Evolutionary conservation across 2,113 vertebrate species (phyloP), one percentile per base, ranked within the genome.

Genomic region (Jaculus jaculus): DNA sequence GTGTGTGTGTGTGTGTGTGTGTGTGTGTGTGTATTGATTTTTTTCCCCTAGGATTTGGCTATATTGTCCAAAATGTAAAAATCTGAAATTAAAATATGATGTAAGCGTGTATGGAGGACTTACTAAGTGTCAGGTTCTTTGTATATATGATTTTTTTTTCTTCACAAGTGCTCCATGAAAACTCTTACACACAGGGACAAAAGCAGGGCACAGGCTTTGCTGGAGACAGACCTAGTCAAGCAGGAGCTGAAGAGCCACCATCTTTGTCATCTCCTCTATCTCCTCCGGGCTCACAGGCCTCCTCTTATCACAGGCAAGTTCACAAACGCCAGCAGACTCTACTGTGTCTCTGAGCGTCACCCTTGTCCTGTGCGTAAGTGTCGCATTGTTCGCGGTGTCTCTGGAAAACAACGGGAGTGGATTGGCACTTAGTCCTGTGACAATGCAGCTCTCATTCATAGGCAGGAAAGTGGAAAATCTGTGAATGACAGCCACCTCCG

Each of bases 21-120:
- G n/a, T n/a, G n/a, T n/a, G n/a, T n/a, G n/a, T n/a, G n/a, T n/a
- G n/a, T n/a, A n/a, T n/a, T n/a, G n/a, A n/a, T n/a, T n/a, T 65
- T 23, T 10, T 28, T 12, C 72, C 60, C 4, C 63, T 77, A 84
- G 39, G 24, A 77, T 78, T 95, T 84, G 39, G 26, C 93, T 82
- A 21, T 18, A 87, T 23, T 74, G 4, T 54, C 79, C 91, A 63
- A 90, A 89, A 96, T 79, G 65, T 47, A 65, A 87, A 68, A 74
- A 94, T 42, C 65, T 65, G n/a, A 90, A 92, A 71, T 87, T 26
- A 7, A 73, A 72, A 84, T 79, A 68, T 66, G 66, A 71, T 58
- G 54, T 23, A 60, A 39, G 23, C 34, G 4, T 68, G 54, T 60
- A 60, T 18, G 15, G 51, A 91, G 13, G 83, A 84, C 37, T 93